Evolutionary conservation across 1,140 invertebrate genomes (phyloP).

Genomic region (Ephestia elutella): DNA sequence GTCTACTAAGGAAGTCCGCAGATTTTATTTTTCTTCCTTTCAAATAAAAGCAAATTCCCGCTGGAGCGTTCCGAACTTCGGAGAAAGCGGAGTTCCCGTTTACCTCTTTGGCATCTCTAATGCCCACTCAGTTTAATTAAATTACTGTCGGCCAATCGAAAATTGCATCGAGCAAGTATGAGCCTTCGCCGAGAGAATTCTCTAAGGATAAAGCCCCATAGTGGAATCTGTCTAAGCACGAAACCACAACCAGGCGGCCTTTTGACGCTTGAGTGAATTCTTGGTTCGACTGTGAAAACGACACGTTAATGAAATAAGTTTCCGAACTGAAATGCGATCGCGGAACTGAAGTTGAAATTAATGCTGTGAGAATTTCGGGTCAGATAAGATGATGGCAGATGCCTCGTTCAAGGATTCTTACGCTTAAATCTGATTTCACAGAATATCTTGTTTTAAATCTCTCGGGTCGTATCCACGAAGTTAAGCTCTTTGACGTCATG

Average conservation of each 20-base stretch:
- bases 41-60: slow-evolving; percentile 32
- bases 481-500: no score
- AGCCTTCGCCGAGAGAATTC: background rate
- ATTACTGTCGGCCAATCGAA: slow-evolving; percentile 50
- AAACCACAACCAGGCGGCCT: slow-evolving; percentile 3
- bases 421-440: no score
- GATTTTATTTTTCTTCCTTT: slow-evolving; percentile 16
- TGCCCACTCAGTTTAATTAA: slow-evolving; percentile 59
- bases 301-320: slow-evolving; percentile 13
- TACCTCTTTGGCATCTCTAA: slow-evolving; percentile 45
- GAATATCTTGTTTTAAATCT: no score
- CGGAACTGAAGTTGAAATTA: background rate
- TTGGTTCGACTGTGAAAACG: slow-evolving; percentile 9
- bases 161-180: slow-evolving; percentile 28
- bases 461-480: no score
- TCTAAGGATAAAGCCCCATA: background rate
- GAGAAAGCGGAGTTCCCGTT: slow-evolving; percentile 36
- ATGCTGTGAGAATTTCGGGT: background rate
- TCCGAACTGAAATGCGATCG: slow-evolving; percentile 7
- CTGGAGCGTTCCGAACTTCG: slow-evolving; percentile 20
- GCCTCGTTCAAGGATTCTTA: no score
- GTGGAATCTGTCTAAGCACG: background rate
- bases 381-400: no score
- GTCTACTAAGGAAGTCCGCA: background rate
- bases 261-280: background rate